Percentiles rank a stretch among this genome's conserved stretches.
Conservation (phyloP, 2,797 vertebrate genomes). For the Rhabdomys pumilio region DNA sequence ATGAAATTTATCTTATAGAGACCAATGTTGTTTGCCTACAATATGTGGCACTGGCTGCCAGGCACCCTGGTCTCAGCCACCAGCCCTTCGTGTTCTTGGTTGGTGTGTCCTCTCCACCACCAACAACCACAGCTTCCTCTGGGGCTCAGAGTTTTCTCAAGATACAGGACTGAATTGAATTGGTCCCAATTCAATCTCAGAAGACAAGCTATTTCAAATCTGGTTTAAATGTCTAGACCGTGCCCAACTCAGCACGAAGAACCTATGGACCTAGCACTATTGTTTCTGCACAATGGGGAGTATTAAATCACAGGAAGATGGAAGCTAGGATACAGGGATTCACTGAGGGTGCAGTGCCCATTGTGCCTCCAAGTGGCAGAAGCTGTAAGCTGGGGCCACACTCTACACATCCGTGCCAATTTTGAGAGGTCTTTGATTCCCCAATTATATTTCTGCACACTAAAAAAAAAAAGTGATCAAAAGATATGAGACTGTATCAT, state of each 20-base stretch:
- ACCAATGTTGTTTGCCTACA: slow-evolving; percentile 54
- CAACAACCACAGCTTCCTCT: background rate
- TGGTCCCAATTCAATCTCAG: slow-evolving; percentile 29
- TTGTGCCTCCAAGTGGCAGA: background rate
- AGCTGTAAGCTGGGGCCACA: background rate
- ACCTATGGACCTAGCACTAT: slow-evolving; percentile 65
- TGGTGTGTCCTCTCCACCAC: background rate
- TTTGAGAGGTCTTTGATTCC: slow-evolving; percentile 62
- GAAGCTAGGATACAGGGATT: background rate
- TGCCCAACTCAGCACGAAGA: slow-evolving; percentile 73
- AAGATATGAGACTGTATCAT: slow-evolving; percentile 24
- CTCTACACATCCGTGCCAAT: background rate
- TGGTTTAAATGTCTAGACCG: slow-evolving; percentile 76
- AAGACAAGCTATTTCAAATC: slow-evolving; percentile 75
- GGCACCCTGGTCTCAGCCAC: slow-evolving; percentile 18
- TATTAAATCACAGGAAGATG: slow-evolving; percentile 69
- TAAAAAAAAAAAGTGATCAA: slow-evolving; percentile 44
- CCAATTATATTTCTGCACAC: slow-evolving; percentile 30
- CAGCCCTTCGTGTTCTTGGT: slow-evolving; percentile 7
- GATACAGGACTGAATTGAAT: slow-evolving; percentile 71
- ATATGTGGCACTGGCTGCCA: slow-evolving; percentile 69
- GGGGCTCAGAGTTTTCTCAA: slow-evolving; percentile 30
- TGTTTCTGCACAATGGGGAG: slow-evolving; percentile 77
- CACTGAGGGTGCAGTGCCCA: slow-evolving; percentile 53
- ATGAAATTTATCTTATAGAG: slow-evolving; percentile 74